These are phyloP conservation scores for Hydropotes inermis DNA, from an alignment of 2,113 vertebrate genomes.

Conservation along the genomic window DNA sequence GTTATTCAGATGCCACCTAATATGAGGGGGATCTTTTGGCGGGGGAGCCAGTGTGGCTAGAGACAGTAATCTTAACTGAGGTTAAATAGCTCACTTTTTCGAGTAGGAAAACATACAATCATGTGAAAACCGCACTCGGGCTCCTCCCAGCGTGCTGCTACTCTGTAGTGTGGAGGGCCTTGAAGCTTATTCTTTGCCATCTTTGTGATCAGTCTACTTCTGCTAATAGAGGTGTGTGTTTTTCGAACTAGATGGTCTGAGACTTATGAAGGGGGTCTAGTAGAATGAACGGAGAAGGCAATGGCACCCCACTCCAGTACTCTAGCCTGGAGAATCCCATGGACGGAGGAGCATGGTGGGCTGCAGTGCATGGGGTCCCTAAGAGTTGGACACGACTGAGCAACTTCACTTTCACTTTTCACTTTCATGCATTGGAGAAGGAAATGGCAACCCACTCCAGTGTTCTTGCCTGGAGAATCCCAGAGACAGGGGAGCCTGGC, in stretches of 20 bases:
- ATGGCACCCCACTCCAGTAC: too few relatives aligned
- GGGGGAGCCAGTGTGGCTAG: neutral
- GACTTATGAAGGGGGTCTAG: neutral
- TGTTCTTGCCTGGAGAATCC: too few relatives aligned
- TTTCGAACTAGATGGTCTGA: neutral
- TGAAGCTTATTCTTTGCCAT: neutral
- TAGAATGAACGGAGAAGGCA: neutral
- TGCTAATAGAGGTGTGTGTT: neutral
- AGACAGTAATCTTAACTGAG: neutral
- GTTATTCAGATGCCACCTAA: neutral
- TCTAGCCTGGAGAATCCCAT: too few relatives aligned
- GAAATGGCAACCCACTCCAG: too few relatives aligned
- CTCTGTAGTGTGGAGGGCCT: neutral
- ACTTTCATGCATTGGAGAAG: too few relatives aligned
- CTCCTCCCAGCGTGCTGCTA: neutral
- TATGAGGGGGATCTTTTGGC: neutral
- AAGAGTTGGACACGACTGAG: too few relatives aligned
- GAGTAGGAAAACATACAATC: neutral
- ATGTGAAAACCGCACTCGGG: neutral
- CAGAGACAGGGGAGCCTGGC: too few relatives aligned
- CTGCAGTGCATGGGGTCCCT: too few relatives aligned
- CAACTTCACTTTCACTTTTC: too few relatives aligned
- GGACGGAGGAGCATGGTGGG: too few relatives aligned
- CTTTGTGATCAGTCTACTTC: neutral
- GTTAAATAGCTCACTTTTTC: neutral